Evolutionary conservation across 2,797 vertebrate genomes (phyloP), one percentile per base, ranked within the genome.

Genomic region (Acipenser transmontanus): DNA sequence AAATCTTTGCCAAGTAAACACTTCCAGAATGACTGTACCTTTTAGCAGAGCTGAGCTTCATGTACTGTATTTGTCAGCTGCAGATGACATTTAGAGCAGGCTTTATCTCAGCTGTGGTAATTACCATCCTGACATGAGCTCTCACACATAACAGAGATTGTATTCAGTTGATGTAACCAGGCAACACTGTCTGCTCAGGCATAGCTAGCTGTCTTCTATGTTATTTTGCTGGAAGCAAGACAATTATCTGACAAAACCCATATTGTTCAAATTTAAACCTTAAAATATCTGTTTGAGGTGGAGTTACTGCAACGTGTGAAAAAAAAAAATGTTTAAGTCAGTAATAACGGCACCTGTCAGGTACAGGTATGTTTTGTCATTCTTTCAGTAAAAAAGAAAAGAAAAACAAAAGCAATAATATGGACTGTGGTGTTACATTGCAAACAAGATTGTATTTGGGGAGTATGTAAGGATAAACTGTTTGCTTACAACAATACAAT

Each of bases 31-130:
- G 80, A 78, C 73, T 72, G 78, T 78, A 70, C 80, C 79, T 79
- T 77, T 83, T 80, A 82, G 66, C 8, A 4, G 72, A 68, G 76
- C 72, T 75, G 78, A 70, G 70, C 71, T 81, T 81, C 77, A 50
- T 72, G 71, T 57, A 72, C 79, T 72, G 71, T 57, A 72, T 80
- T 68, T 80, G 80, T 86, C 81, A 83, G 81, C 68, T 73, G 77
- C 80, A 80, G 76, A 80, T 82, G 80, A 83, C 84, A 82, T 82
- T 85, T 83, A 85, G 68, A 74, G 72, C 74, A 75, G 71, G 80
- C 74, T 81, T 84, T 84, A 79, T 86, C 83, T 83, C 81, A 77
- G 68, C 64, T 80, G 73, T 79, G 72, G 76, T 79, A 85, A 86
- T 83, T 85, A 81, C 73, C 68, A 63, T 67, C 70, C 74, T 79